phyloP scores from a whole-genome alignment of 2,888 invertebrate species.

The Pyrgus malvae region DNA sequence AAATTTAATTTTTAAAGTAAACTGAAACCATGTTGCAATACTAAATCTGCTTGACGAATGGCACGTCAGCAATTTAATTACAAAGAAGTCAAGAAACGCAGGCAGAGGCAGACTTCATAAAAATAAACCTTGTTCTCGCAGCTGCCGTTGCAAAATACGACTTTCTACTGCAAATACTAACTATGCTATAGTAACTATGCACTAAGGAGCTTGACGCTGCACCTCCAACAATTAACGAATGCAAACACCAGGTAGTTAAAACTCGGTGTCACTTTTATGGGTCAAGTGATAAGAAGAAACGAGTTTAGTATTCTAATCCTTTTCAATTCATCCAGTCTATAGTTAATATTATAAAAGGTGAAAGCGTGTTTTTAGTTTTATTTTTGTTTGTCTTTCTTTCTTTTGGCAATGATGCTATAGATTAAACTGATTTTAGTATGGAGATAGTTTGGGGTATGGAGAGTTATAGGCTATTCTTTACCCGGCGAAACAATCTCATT shows the following conservation, averaged over 20 bases:
- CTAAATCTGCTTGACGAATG: background rate
- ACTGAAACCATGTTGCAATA: background rate
- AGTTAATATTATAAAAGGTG: too few relatives aligned
- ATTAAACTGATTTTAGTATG: too few relatives aligned
- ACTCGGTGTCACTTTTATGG: conserved; percentile 35
- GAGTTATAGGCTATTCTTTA: too few relatives aligned
- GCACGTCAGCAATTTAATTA: background rate
- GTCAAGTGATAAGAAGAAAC: conserved; percentile 23
- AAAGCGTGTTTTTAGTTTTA: too few relatives aligned
- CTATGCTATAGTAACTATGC: conserved; percentile 8
- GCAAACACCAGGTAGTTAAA: conserved; percentile 56
- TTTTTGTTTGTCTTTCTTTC: too few relatives aligned
- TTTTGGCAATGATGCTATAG: too few relatives aligned
- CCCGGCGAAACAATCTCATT: too few relatives aligned
- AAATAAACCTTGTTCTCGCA: background rate
- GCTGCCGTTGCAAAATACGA: background rate
- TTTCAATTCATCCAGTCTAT: too few relatives aligned
- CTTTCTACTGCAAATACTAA: background rate
- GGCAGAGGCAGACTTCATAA: conserved; percentile 1
- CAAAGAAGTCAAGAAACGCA: background rate
- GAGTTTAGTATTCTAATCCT: background rate
- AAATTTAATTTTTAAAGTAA: too few relatives aligned
- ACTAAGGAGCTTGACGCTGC: conserved; percentile 30
- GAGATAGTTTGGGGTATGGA: too few relatives aligned
- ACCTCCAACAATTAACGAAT: conserved; percentile 56